Evolutionary conservation across 2,113 vertebrate genomes (phyloP), one percentile per base, ranked within the genome.

Genomic region (Melanocharis versteri): DNA sequence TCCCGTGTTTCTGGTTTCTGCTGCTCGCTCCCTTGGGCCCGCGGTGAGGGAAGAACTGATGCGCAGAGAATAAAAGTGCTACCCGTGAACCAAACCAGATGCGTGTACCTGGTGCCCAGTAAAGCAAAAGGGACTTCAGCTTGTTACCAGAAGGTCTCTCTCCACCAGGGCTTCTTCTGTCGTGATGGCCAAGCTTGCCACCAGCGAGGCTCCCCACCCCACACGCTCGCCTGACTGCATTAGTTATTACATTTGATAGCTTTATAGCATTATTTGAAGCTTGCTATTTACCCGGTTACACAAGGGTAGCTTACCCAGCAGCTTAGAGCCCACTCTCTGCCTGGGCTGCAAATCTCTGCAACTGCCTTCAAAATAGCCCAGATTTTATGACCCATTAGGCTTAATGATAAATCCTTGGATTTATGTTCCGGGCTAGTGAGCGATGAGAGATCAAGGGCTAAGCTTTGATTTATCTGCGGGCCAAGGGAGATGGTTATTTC

Each of bases 201-300:
- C 13, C 33, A 70, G 66, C 0, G 0, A 64, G 35, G 39, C 48
- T 73, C 30, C 50, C 33, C 51, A 51, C 56, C 27, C 37, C 3
- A 1, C 50, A 50, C 11, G 2, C 65, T 22, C n/a, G 39, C 83
- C 76, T 33, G 72, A 5, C 61, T 33, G 65, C 83, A 87, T 90
- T 96, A 92, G 94, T 94, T 95, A 96, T 89, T 92, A 86, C 69
- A 82, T 95, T 87, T 93, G 88, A 96, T 92, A 90, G 92, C 83
- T 93, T 97, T 92, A 97, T 61, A 82, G 86, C 26, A 96, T 96
- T 96, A 96, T 84, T 95, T 93, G 90, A 94, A 97, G 96, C 94
- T 76, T 96, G 93, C 93, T 96, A 95, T 97, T 97, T 97, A 97
- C 93, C 80, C n/a, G 92, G 94, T 92, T 82, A 93, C 50, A 92